Conservation (phyloP, 2,113 vertebrate species). For the Haliaeetus leucogaster region DNA sequence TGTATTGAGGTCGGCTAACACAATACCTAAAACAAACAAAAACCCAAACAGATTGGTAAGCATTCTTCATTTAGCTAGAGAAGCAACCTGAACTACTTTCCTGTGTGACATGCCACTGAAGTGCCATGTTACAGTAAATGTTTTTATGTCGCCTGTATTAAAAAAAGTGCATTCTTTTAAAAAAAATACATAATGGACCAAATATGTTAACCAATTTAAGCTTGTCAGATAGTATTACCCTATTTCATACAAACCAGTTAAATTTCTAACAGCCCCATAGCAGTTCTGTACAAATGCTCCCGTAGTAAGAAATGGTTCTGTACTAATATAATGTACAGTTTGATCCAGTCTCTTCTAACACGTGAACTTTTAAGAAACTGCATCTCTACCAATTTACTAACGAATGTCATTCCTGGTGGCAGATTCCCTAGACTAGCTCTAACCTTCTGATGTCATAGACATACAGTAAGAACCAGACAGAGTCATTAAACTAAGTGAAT, state of each 20-base stretch:
- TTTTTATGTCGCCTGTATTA: not conserved
- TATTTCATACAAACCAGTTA: not conserved
- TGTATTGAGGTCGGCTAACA: constrained; percentile 96
- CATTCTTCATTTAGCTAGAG: not conserved
- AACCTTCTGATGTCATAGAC: not conserved
- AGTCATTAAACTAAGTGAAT: not conserved
- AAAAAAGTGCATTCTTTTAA: not conserved
- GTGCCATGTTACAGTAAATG: not conserved
- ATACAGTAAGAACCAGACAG: not conserved
- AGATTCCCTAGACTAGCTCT: not conserved
- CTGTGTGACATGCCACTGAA: not conserved
- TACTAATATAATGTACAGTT: not conserved
- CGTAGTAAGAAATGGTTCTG: not conserved
- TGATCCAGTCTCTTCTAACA: not conserved
- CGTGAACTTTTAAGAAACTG: rapidly evolving
- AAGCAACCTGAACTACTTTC: not conserved
- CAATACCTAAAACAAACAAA: constrained; percentile 84
- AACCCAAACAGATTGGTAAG: not conserved
- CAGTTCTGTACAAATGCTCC: not conserved
- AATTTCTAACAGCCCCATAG: not conserved
- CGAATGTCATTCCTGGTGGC: not conserved
- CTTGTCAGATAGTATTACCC: not conserved
- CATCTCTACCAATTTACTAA: not conserved
- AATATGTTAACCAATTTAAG: not conserved
- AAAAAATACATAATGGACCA: not conserved